phyloP scores from a whole-genome alignment of 2,113 vertebrate species.

The Cavia aperea region DNA sequence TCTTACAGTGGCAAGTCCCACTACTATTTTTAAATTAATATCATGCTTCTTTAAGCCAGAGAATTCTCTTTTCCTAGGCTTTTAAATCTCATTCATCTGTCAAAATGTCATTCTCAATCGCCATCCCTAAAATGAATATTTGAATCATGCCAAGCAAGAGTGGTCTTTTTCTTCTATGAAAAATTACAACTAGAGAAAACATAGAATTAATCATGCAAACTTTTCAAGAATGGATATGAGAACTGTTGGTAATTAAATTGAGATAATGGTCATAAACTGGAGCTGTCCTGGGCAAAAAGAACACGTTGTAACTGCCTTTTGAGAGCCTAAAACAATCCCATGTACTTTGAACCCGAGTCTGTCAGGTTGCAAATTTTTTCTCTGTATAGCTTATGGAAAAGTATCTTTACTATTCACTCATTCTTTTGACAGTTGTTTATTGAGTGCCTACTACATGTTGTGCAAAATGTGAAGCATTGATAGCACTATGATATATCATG shows the following conservation, averaged over 20 bases:
- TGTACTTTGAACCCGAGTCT: neutral
- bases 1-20: neutral
- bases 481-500: neutral
- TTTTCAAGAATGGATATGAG: neutral
- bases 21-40: neutral
- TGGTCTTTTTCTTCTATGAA: neutral
- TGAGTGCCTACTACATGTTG: neutral
- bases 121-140: neutral
- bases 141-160: neutral
- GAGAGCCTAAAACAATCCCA: neutral
- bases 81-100: conserved; percentile 1
- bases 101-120: neutral
- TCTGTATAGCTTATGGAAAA: neutral
- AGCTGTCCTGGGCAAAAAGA: neutral
- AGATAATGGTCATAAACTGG: neutral
- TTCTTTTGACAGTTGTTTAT: neutral
- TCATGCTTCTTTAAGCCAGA: conserved; percentile 9
- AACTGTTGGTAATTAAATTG: neutral
- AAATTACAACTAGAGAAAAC: neutral
- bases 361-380: neutral
- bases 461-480: neutral
- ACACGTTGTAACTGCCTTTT: neutral
- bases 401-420: neutral
- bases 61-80: neutral
- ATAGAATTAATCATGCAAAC: neutral